Percentiles rank a stretch among this genome's conserved stretches.
phyloP scores from a whole-genome alignment of 1,140 invertebrate genomes.

The Drosophila funebris region DNA sequence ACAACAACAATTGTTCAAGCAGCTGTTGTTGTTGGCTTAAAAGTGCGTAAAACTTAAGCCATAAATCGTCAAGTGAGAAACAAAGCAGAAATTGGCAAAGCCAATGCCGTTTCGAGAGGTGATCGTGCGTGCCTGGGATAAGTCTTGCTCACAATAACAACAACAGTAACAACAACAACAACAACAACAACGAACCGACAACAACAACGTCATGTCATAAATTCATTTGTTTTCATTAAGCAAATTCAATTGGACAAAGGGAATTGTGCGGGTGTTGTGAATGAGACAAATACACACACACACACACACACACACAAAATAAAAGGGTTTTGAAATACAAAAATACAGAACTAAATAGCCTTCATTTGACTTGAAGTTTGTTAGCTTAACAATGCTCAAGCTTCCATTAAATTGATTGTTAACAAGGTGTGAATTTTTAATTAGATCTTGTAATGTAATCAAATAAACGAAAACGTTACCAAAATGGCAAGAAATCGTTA shows the following conservation, averaged over 20 bases:
- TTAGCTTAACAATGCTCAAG: conserved; percentile 16
- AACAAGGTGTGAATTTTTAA: conserved; percentile 33
- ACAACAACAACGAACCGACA: conserved; percentile 38
- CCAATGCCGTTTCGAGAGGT: conserved; percentile 60
- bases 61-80: conserved; percentile 67
- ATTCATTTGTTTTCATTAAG: conserved; percentile 80
- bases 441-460: neutral
- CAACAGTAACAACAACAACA: conserved; percentile 5
- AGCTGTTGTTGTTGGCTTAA: conserved; percentile 21
- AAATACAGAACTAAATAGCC: conserved; percentile 15
- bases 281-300: no score
- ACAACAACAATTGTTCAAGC: conserved; percentile 27
- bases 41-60: conserved; percentile 59
- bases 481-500: neutral
- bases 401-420: conserved; percentile 40
- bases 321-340: conserved; percentile 13
- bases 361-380: neutral
- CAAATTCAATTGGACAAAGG: conserved; percentile 27
- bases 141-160: conserved; percentile 35
- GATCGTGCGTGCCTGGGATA: conserved; percentile 67
- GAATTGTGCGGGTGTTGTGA: conserved; percentile 4
- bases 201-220: no score
- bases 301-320: no score
- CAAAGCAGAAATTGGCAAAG: conserved; percentile 67
- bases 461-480: neutral